phyloP scores from a whole-genome alignment of 53 echinoderm and acorn worm genomes.

The Hippasteria phrygiana region DNA sequence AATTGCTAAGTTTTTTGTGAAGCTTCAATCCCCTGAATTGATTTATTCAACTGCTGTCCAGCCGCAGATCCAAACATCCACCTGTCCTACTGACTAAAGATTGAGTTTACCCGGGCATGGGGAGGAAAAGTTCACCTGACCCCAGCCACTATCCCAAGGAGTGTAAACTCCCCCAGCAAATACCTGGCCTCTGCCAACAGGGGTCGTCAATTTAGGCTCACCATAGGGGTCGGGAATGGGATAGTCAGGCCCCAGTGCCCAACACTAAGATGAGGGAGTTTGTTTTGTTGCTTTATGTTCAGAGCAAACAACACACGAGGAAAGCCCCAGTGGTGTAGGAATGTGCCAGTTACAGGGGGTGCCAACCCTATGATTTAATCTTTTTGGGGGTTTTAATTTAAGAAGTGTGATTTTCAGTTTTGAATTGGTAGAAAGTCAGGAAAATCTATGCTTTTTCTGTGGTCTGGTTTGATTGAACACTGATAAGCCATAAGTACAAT shows the following conservation, averaged over 20 bases:
- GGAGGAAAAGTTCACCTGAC: constrained; percentile 62
- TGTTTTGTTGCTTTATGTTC: background rate
- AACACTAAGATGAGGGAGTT: constrained; percentile 16
- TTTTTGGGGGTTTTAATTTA: background rate
- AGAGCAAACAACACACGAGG: constrained; percentile 13
- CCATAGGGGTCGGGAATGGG: constrained; percentile 48
- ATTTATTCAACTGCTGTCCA: background rate
- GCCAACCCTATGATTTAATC: background rate
- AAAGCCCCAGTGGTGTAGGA: constrained; percentile 44
- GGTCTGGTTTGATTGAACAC: background rate
- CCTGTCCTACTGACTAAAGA: constrained; percentile 46
- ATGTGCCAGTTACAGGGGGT: constrained; percentile 56
- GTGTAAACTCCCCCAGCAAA: constrained; percentile 31
- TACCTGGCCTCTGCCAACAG: constrained; percentile 53
- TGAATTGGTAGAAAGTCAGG: background rate
- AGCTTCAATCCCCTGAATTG: background rate
- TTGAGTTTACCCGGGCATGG: background rate
- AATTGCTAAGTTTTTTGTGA: too few relatives aligned
- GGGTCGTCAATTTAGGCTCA: constrained; percentile 63
- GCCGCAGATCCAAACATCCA: background rate
- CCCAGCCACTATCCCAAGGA: constrained; percentile 32
- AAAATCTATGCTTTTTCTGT: background rate
- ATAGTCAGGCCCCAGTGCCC: constrained; percentile 16
- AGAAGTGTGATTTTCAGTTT: background rate
- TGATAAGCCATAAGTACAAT: too few relatives aligned